A percentile compares a stretch with the other conserved stretches of the same genome.
phyloP scores from a whole-genome alignment of 2,888 invertebrate species.

The Stegana nigrithorax region DNA sequence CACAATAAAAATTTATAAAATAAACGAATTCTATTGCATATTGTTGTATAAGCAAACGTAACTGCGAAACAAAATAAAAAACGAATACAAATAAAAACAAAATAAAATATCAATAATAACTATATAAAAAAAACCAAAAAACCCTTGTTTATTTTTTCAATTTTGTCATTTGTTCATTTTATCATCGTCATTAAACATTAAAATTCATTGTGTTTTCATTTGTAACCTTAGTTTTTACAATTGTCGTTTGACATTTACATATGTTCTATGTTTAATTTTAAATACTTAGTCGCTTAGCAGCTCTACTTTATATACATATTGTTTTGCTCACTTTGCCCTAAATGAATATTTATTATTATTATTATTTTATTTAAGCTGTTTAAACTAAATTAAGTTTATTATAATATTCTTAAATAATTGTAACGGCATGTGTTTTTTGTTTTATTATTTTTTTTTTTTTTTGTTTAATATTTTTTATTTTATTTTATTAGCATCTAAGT shows the following conservation, averaged over 20 bases:
- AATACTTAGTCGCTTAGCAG: no score
- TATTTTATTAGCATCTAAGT: slow-evolving; percentile 56
- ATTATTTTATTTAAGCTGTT: no score
- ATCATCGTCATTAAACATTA: slow-evolving; percentile 29
- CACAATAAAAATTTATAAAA: slow-evolving; percentile 24
- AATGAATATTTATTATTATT: slow-evolving; percentile 27
- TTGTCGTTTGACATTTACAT: background rate
- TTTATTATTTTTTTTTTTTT: slow-evolving; percentile 32
- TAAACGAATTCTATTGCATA: slow-evolving; percentile 24
- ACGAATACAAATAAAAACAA: slow-evolving; percentile 26
- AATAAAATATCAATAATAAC: slow-evolving; percentile 35
- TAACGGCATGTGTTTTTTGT: no score
- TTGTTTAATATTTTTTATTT: slow-evolving; percentile 31
- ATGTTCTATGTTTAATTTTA: no score
- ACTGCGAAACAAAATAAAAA: slow-evolving; percentile 35
- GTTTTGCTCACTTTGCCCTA: no score
- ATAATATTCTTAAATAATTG: background rate
- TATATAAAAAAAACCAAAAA: slow-evolving; percentile 28
- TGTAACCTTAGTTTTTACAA: background rate
- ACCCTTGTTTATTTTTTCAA: slow-evolving; percentile 1
- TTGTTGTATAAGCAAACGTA: slow-evolving; percentile 31
- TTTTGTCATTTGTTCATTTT: slow-evolving; percentile 43
- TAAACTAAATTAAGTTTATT: no score
- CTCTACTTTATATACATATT: no score
- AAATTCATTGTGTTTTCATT: slow-evolving; percentile 59